phyloP scores from a whole-genome alignment of 2,888 invertebrate genomes.

The Mesorhabditis belari region DNA sequence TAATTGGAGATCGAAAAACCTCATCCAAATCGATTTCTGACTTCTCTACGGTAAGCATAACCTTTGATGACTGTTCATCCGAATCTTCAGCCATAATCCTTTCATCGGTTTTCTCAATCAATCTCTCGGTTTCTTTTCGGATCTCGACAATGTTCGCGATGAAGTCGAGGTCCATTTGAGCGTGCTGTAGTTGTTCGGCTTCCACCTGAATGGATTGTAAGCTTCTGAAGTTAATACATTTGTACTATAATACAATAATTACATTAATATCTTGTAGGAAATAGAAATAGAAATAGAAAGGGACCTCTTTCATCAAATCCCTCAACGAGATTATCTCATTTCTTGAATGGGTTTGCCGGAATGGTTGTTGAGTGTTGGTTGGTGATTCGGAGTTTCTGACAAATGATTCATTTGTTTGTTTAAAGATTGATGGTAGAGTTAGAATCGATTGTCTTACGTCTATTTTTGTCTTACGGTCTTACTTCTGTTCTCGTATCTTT shows the following conservation, averaged over 20 bases:
- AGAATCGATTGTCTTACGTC: background rate
- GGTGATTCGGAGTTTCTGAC: no score
- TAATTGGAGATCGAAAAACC: no score
- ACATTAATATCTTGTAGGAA: no score
- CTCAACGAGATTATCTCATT: background rate
- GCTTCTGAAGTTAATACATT: background rate
- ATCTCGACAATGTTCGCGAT: background rate
- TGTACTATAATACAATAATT: no score
- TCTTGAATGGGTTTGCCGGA: no score
- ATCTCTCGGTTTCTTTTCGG: background rate
- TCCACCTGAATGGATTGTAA: background rate
- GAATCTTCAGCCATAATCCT: no score
- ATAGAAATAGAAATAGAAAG: no score
- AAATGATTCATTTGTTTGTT: no score
- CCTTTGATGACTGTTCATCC: no score
- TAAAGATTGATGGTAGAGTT: background rate
- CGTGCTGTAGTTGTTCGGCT: background rate
- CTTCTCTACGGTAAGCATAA: no score
- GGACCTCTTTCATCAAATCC: background rate
- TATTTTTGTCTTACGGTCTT: background rate
- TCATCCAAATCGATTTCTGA: no score
- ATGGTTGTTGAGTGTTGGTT: no score
- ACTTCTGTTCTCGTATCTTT: background rate
- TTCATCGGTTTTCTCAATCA: background rate
- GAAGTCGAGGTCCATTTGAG: background rate